Evolutionary conservation across 2,113 vertebrate genomes (phyloP).

Genomic region (Passer domesticus): DNA sequence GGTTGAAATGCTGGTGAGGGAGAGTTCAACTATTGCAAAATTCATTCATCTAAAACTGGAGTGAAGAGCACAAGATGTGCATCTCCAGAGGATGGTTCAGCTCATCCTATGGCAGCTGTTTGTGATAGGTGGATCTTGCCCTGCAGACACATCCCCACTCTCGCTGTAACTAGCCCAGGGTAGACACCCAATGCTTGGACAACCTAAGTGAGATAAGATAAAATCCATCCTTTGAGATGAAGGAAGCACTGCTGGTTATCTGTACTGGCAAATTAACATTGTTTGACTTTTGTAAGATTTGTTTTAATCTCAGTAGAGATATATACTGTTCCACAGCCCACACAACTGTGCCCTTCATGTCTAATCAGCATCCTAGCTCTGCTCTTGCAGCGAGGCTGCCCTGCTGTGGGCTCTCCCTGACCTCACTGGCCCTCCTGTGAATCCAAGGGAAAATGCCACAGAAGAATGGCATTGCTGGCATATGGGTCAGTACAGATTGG

Average conservation of each 20-base stretch:
- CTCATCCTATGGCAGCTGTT: neutral
- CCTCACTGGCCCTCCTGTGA: neutral
- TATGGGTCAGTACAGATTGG: rapidly evolving
- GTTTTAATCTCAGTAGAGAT: neutral
- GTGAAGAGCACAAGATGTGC: neutral
- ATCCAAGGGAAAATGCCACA: neutral
- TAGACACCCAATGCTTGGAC: neutral
- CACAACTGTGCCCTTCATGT: neutral
- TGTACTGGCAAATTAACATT: neutral
- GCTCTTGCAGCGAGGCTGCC: neutral
- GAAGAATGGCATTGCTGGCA: neutral
- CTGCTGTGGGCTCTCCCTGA: neutral
- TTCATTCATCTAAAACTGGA: neutral
- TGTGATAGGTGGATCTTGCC: neutral
- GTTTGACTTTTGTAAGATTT: neutral
- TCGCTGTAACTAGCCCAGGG: neutral
- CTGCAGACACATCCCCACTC: rapidly evolving
- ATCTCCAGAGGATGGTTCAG: neutral
- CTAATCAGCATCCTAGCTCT: neutral
- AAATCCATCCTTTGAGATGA: neutral
- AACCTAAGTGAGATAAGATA: neutral
- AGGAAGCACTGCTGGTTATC: neutral
- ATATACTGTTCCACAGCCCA: neutral
- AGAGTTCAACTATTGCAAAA: neutral
- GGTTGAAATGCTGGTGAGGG: neutral